Evolutionary conservation across 1,140 invertebrate species (phyloP).

Genomic region (Calliphora vicina): DNA sequence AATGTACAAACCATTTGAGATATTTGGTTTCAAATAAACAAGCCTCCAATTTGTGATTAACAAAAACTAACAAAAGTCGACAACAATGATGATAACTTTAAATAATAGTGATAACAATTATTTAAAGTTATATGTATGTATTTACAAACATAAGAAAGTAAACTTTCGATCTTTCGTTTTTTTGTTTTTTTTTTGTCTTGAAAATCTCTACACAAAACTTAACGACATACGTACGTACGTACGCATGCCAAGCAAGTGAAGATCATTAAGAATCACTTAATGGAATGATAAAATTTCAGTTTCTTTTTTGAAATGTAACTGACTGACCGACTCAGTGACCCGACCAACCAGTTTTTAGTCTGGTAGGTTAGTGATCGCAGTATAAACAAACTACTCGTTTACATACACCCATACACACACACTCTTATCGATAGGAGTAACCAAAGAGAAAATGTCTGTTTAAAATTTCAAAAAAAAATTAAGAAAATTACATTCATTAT

Average conservation of each 20-base stretch:
- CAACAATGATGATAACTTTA: neutral
- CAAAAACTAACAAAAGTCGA: neutral
- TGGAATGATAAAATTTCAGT: neutral
- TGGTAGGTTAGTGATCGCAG: neutral
- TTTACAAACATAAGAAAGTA: neutral
- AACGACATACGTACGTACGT: too few species aligned
- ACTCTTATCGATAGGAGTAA: neutral
- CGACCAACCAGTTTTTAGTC: neutral
- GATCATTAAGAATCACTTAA: conserved; percentile 10
- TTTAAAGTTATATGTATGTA: too few species aligned
- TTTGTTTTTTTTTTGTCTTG: neutral
- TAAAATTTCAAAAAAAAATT: neutral
- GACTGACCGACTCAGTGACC: neutral
- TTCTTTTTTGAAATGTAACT: neutral
- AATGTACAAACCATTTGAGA: neutral
- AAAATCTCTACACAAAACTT: neutral
- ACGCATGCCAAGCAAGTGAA: neutral
- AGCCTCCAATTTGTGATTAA: neutral
- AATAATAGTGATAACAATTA: neutral
- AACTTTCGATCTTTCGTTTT: neutral
- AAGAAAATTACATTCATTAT: conserved; percentile 1
- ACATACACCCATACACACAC: neutral
- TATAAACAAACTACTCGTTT: neutral
- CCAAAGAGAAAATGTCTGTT: too few species aligned
- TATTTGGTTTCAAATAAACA: neutral